Conservation (phyloP, 2,888 invertebrate species). For the Atrina japonica region DNA sequence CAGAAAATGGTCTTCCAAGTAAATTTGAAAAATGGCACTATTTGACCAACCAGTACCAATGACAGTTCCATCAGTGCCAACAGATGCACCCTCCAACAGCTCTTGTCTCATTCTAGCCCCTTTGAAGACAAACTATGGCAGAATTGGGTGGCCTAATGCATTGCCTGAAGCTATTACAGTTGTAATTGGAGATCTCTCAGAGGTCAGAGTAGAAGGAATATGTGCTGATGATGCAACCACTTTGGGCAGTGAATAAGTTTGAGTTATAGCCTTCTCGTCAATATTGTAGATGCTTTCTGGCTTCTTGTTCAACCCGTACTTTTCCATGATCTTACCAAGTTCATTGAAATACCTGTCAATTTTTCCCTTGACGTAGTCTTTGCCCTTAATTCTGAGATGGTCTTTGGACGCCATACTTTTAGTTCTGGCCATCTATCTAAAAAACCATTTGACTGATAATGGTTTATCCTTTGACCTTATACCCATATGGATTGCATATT, state of each 20-base stretch:
- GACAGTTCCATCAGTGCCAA: conserved; percentile 9
- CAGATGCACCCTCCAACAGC: conserved; percentile 5
- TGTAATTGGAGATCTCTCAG: conserved; percentile 25
- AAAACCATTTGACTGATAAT: conserved; percentile 44
- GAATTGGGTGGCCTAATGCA: conserved; percentile 26
- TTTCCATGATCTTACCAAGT: conserved; percentile 39
- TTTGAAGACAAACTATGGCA: conserved; percentile 33
- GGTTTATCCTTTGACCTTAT: conserved; percentile 34
- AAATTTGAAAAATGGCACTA: conserved; percentile 31
- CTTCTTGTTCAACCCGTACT: conserved; percentile 42
- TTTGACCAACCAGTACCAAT: conserved; percentile 30
- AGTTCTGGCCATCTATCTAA: conserved; percentile 50
- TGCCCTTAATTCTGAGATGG: conserved; percentile 21
- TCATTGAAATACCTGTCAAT: conserved; percentile 42
- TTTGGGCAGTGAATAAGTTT: conserved; percentile 30
- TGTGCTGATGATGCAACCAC: conserved; percentile 22
- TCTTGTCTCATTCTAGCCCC: conserved; percentile 19
- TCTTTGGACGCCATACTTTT: conserved; percentile 35
- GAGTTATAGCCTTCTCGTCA: conserved; percentile 47
- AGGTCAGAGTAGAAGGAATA: conserved; percentile 29
- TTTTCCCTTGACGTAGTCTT: conserved; percentile 30
- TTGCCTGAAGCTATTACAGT: conserved; percentile 34
- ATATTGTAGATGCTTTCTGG: conserved; percentile 48
- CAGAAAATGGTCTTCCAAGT: conserved; percentile 35
- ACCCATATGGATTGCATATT: conserved; percentile 42